A percentile compares a stretch with the other conserved stretches of the same genome.
phyloP scores from a whole-genome alignment of 2,113 vertebrate species.

The Syngnathus scovelli region DNA sequence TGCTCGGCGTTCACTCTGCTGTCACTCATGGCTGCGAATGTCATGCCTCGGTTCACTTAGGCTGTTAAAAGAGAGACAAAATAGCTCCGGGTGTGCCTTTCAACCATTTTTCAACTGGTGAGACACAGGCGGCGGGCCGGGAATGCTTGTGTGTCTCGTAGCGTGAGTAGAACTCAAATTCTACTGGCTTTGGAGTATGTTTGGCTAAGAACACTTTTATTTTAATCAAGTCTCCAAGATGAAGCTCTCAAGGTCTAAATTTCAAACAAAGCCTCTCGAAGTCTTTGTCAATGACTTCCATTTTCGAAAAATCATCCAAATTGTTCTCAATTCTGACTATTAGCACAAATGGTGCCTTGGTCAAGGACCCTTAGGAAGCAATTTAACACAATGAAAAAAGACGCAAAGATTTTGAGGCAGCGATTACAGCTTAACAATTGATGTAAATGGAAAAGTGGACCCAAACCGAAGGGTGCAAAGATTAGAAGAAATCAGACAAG shows the following conservation, averaged over 20 bases:
- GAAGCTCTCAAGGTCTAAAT: not conserved
- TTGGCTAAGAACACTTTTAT: not conserved
- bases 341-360: too few relatives aligned
- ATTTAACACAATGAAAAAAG: not conserved
- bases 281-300: not conserved
- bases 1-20: not conserved
- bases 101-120: not conserved
- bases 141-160: not conserved
- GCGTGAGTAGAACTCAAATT: not conserved
- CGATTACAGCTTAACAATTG: not conserved
- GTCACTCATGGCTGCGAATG: not conserved
- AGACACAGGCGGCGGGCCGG: not conserved
- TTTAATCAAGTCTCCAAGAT: not conserved
- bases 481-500: not conserved
- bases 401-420: not conserved
- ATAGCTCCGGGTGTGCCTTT: not conserved
- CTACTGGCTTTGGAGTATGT: not conserved
- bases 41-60: not conserved
- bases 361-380: too few relatives aligned
- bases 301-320: not conserved
- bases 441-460: not conserved
- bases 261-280: not conserved
- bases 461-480: not conserved
- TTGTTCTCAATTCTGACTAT: not conserved
- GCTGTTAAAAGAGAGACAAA: conserved; percentile 3